These are phyloP conservation scores for Microcebus tavaratra DNA, from an alignment of 2,113 vertebrate species.

Conservation along the genomic window DNA sequence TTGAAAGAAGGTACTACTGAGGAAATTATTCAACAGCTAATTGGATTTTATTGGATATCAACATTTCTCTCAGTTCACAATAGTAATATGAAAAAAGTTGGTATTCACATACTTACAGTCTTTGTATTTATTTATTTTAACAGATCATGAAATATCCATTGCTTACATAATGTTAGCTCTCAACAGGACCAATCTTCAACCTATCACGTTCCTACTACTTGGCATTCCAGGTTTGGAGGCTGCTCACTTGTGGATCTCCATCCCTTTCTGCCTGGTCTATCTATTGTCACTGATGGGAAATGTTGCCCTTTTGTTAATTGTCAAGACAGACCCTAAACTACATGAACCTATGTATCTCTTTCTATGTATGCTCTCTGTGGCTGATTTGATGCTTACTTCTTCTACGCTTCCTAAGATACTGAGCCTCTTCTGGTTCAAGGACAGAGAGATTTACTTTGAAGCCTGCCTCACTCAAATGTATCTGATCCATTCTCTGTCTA, in stretches of 20 bases:
- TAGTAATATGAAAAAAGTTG: not conserved
- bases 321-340: conserved; percentile 43
- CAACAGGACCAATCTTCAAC: conserved; percentile 17
- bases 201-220: conserved; percentile 26
- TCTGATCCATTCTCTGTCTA: conserved; percentile 58
- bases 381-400: conserved; percentile 57
- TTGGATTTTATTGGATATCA: not conserved
- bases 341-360: conserved; percentile 66
- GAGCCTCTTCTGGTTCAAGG: conserved; percentile 64
- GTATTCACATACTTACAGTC: not conserved
- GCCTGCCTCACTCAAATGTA: conserved; percentile 64
- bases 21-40: not conserved
- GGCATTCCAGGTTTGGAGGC: conserved; percentile 65
- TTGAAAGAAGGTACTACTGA: not conserved
- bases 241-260: conserved; percentile 57
- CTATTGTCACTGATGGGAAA: conserved; percentile 48
- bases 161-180: conserved; percentile 9
- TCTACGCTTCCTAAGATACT: conserved; percentile 59
- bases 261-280: conserved; percentile 62
- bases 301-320: conserved; percentile 41
- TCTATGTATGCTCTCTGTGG: conserved; percentile 56
- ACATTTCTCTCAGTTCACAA: not conserved
- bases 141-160: not conserved
- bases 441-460: conserved; percentile 47
- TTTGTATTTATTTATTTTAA: conserved; percentile 13